A percentile compares a stretch with the other conserved stretches of the same genome.
Conservation (phyloP, 2,797 vertebrate genomes). For the Squalus acanthias region DNA sequence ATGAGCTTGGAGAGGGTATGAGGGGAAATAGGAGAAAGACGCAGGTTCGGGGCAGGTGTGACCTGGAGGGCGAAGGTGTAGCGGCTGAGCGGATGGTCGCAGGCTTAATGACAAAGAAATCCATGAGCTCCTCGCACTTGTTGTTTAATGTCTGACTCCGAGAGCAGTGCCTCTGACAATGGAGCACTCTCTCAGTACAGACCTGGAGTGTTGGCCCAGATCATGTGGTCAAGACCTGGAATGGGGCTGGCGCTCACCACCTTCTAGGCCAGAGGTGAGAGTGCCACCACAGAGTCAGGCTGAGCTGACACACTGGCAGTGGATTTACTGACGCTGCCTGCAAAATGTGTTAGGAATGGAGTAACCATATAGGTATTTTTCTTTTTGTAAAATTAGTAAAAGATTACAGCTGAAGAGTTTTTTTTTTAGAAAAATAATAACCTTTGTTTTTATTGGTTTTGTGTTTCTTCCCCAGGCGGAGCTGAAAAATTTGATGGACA, state of each 20-base stretch:
- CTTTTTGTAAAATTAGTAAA: neutral
- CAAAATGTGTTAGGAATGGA: neutral
- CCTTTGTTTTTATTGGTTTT: conserved; percentile 33
- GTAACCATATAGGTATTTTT: neutral
- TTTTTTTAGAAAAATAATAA: neutral
- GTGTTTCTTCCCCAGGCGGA: conserved; percentile 66
- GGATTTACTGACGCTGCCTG: neutral
- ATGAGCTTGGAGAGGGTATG: too few relatives aligned
- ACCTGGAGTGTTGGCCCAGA: neutral
- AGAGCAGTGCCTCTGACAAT: neutral
- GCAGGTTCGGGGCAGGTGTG: too few relatives aligned
- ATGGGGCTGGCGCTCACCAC: neutral
- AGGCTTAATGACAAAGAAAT: too few relatives aligned
- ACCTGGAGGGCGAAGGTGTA: too few relatives aligned
- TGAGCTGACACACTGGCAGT: neutral
- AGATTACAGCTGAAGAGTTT: neutral
- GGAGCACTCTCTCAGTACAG: neutral
- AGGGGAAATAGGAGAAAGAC: too few relatives aligned
- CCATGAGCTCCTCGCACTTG: too few relatives aligned
- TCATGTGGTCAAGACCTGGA: neutral
- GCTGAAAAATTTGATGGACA: conserved; percentile 88
- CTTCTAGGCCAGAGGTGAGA: neutral
- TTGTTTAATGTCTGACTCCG: neutral
- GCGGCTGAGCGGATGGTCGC: too few relatives aligned
- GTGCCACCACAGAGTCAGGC: neutral